phyloP scores from a whole-genome alignment of 2,797 vertebrate species.

The Thripadectes ignobilis region DNA sequence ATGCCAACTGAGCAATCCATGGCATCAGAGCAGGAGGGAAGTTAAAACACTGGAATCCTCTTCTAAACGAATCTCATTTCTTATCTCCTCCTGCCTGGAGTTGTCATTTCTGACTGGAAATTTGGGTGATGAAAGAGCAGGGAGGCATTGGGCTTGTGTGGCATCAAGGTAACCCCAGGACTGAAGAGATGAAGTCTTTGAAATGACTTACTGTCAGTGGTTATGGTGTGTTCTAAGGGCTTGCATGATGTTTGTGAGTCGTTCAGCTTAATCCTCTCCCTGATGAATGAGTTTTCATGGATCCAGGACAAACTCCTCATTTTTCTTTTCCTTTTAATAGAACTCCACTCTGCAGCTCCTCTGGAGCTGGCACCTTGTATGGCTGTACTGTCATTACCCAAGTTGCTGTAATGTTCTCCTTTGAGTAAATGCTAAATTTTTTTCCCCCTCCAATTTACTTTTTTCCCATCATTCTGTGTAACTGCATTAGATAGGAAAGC shows the following conservation, averaged over 20 bases:
- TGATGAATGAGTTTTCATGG: conserved; percentile 27
- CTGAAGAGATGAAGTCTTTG: background rate
- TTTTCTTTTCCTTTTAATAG: conserved; percentile 36
- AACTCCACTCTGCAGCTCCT: background rate
- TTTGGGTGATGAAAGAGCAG: background rate
- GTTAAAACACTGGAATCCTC: background rate
- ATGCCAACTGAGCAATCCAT: background rate
- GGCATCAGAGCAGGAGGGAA: background rate
- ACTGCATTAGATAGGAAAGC: background rate
- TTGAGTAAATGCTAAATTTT: background rate
- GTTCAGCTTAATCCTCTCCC: background rate
- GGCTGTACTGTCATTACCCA: background rate
- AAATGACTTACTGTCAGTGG: background rate
- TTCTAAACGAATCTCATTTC: background rate
- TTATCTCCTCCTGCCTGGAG: background rate
- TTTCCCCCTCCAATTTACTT: background rate
- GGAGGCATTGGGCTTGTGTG: background rate
- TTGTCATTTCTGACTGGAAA: background rate
- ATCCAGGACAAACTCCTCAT: conserved; percentile 39
- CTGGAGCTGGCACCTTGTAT: background rate
- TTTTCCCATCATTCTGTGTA: background rate
- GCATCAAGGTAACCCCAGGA: background rate
- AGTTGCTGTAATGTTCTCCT: background rate
- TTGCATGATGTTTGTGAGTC: background rate
- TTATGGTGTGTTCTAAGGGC: background rate